phyloP scores from a whole-genome alignment of 2,797 vertebrate genomes.

The Tragopan temminckii region DNA sequence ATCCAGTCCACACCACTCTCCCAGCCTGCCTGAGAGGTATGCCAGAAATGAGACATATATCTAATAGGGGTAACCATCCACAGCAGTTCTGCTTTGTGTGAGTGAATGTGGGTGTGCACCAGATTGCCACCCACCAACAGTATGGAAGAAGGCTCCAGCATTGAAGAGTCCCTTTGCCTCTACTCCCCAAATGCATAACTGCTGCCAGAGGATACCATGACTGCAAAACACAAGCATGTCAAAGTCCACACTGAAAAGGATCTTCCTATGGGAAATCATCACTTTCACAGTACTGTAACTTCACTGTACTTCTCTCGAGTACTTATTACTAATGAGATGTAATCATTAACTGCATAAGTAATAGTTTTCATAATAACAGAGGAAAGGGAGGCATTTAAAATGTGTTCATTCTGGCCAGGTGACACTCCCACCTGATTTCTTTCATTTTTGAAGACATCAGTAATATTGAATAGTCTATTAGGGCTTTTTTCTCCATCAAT shows the following conservation, averaged over 20 bases:
- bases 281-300: neutral
- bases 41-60: neutral
- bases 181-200: neutral
- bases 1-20: neutral
- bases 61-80: neutral
- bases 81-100: neutral
- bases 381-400: neutral
- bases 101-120: neutral
- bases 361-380: neutral
- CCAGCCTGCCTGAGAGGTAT: neutral
- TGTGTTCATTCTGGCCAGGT: neutral
- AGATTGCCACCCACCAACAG: neutral
- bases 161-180: neutral
- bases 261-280: neutral
- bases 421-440: neutral
- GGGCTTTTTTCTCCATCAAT: neutral
- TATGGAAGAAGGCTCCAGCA: neutral
- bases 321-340: neutral
- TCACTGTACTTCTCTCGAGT: neutral
- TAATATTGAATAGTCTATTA: neutral
- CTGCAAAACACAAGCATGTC: neutral
- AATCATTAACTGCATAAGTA: neutral
- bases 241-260: neutral
- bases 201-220: neutral
- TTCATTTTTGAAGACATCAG: neutral